Evolutionary conservation across 2,888 invertebrate genomes (phyloP), one percentile per base, ranked within the genome.

Genomic region (Coelinius sp.): DNA sequence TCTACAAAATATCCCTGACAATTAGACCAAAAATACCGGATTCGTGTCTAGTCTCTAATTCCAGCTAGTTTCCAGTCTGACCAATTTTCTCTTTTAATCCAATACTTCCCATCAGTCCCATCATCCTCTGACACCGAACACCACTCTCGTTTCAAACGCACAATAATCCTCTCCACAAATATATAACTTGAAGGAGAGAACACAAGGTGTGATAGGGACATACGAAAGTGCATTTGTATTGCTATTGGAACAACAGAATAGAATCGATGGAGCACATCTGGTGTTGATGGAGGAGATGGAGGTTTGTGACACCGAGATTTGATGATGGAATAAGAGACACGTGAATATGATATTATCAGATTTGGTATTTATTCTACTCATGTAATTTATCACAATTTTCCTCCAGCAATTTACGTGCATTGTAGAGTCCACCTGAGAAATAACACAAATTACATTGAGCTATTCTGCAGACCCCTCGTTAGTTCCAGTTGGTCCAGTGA

Each of bases 341-440:
- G n/a, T 41, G 10, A n/a, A 12, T n/a, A 10, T n/a, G 12, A 41
- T 1, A 41, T n/a, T 41, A 6, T 35, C 35, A 6, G n/a, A n/a
- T n/a, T n/a, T n/a, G n/a, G n/a, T n/a, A n/a, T n/a, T n/a, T n/a
- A n/a, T n/a, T n/a, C n/a, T n/a, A n/a, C n/a, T n/a, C n/a, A n/a
- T 41, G 41, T n/a, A 41, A 41, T 41, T 41, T n/a, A 41, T 41
- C 20, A 49, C 22, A 17, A 22, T 24, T 52, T 20, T 8, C 12
- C 20, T 52, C 20, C 20, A 49, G 49, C 49, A 20, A n/a, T 49
- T 20, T 3, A 20, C 14, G 20, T 49, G n/a, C 49, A 49, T 49
- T 49, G 52, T 52, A 20, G 49, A 49, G 24, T 52, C 24, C 22
- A 52, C 52, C 52, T 52, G 52, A 52, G 52, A 6, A 17, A 41